Conservation (phyloP, 2,113 vertebrate genomes). For the Morone saxatilis region DNA sequence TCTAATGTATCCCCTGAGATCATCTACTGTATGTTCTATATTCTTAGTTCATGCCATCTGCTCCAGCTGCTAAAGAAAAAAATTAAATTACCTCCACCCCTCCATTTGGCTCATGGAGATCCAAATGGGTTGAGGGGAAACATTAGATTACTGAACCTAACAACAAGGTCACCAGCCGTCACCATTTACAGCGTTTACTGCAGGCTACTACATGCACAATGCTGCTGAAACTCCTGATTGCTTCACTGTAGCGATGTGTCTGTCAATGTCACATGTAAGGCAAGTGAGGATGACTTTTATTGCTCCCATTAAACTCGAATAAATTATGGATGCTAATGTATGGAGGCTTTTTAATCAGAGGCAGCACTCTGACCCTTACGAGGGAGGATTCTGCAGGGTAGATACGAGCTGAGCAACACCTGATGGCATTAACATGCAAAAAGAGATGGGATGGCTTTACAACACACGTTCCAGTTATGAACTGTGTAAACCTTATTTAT, state of each 20-base stretch:
- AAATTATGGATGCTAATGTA: slow-evolving; percentile 79
- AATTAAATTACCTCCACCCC: slow-evolving; percentile 64
- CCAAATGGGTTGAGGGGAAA: slow-evolving; percentile 65
- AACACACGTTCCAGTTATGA: neutral
- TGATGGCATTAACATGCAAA: slow-evolving; percentile 40
- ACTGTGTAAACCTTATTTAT: slow-evolving; percentile 9
- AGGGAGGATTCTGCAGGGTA: slow-evolving; percentile 34
- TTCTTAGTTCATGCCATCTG: slow-evolving; percentile 51
- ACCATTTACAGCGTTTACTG: slow-evolving; percentile 57
- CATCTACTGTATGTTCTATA: slow-evolving; percentile 17
- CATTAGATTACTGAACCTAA: slow-evolving; percentile 72
- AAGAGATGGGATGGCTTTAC: neutral
- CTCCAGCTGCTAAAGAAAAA: slow-evolving; percentile 55
- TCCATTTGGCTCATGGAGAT: slow-evolving; percentile 55
- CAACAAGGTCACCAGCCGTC: slow-evolving; percentile 65
- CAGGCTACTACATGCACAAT: slow-evolving; percentile 12
- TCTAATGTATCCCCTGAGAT: slow-evolving; percentile 44
- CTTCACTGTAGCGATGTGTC: slow-evolving; percentile 40
- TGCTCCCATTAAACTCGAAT: slow-evolving; percentile 70
- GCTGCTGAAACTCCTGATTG: slow-evolving; percentile 35
- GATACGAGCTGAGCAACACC: slow-evolving; percentile 35
- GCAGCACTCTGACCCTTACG: slow-evolving; percentile 51
- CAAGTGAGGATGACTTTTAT: slow-evolving; percentile 72
- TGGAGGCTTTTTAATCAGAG: slow-evolving; percentile 73
- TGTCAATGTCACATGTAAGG: slow-evolving; percentile 69